Base-by-base conservation (phyloP, 2,797 vertebrate species). In the Leuciscus waleckii region DNA sequence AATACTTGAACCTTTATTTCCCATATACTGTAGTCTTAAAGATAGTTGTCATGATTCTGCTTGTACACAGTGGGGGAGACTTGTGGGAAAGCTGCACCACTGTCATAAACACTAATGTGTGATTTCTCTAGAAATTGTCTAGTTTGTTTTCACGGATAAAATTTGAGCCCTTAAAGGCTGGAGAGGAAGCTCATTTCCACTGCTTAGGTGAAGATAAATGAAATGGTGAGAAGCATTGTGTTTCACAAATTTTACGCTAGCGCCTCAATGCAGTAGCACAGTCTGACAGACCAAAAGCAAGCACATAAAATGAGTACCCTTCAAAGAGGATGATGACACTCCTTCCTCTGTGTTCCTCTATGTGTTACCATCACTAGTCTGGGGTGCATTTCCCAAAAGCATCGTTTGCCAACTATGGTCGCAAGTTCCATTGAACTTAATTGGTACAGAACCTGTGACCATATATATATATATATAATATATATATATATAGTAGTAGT, bases 121-220 rank as follows among this genome's bases (percentile, higher is more conserved):
- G 88, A 91, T 85, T 88, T 93, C 90, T 85, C 88, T 32, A 78
- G 85, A 91, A 69, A 85, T 71, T 65, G 85, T 87, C 71, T 61
- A 76, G 81, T 79, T 79, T 90, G 89, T 93, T 91, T 92, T 91
- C 63, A 58, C 85, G 79, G 58, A 81, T 81, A 89, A 84, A 88
- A 85, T 81, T 85, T 83, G 29, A 84, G 88, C 79, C 87, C 76
- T 87, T 89, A 88, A 87, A 92, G 81, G 39, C 91, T 90, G 88
- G 63, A 90, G 86, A 92, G 92, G 90, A 93, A 93, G 91, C 90
- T 87, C 82, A 92, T 94, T 92, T 86, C 74, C 88, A 90, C 86
- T 90, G 89, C 89, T 83, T 74, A 88, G 82, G 90, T 87, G 90
- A 93, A 87, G 56, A 91, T 91, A 91, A 92, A 93, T 87, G 13